phyloP scores from a whole-genome alignment of 92 coral and sea anemone genomes.

The Epizoanthus stellaris region DNA sequence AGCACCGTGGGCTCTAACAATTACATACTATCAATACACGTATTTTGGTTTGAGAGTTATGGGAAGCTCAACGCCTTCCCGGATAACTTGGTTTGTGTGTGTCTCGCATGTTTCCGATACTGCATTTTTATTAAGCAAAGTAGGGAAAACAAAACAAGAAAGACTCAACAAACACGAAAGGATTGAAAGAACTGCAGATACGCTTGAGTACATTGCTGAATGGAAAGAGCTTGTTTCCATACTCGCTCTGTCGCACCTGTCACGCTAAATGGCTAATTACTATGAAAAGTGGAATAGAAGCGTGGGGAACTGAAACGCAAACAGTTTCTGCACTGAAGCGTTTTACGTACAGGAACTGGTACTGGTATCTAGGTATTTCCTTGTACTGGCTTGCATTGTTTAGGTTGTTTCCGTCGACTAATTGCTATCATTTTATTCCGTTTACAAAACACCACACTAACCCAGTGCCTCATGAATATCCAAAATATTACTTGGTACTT shows the following conservation, averaged over 20 bases:
- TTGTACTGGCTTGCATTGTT: neutral
- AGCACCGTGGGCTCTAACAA: neutral
- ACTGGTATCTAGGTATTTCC: neutral
- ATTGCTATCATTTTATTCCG: neutral
- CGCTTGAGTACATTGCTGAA: conserved; percentile 43
- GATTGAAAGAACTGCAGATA: conserved; percentile 14
- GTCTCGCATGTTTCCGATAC: neutral
- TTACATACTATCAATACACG: conserved; percentile 20
- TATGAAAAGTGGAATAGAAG: neutral
- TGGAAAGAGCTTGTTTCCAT: conserved; percentile 25
- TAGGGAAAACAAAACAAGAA: neutral
- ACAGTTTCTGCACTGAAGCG: neutral
- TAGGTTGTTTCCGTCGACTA: neutral
- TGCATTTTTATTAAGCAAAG: neutral
- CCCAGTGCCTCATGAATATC: conserved; percentile 19
- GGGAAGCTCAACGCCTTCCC: neutral
- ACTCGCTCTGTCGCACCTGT: conserved; percentile 31
- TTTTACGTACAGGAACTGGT: conserved; percentile 1
- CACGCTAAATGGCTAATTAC: conserved; percentile 32
- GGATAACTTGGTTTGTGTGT: neutral
- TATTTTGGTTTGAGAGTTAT: neutral
- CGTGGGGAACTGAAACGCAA: neutral
- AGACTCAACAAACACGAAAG: conserved; percentile 5
- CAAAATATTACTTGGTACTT: conserved; percentile 20
- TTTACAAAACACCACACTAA: conserved; percentile 23